These are phyloP conservation scores for Iguana delicatissima DNA, from an alignment of 2,797 vertebrate genomes.

Conservation along the genomic window DNA sequence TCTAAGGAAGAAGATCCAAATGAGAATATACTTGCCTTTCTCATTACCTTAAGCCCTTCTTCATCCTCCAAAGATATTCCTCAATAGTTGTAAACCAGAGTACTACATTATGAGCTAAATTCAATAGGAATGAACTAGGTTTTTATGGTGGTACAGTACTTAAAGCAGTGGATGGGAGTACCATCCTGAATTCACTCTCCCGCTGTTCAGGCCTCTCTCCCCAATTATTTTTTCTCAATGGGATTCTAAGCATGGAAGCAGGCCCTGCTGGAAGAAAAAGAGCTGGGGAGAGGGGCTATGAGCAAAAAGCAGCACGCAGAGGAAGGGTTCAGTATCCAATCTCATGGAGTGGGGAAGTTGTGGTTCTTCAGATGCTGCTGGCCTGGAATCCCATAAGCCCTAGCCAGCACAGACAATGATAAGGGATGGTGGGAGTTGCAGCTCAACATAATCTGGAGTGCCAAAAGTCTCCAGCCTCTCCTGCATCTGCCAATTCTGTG, in stretches of 20 bases:
- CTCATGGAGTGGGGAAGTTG: not conserved
- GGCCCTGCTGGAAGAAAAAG: not conserved
- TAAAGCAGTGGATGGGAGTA: not conserved
- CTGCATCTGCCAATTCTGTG: not conserved
- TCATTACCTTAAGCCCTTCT: not conserved
- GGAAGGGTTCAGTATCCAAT: not conserved
- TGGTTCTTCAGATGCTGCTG: no score
- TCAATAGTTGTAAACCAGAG: constrained; percentile 2
- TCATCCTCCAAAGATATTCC: not conserved
- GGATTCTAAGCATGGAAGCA: not conserved
- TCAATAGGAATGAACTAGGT: not conserved
- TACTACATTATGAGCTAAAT: not conserved
- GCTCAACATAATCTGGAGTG: no score
- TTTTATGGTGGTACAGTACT: not conserved
- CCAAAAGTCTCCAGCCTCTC: no score
- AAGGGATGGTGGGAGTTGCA: no score
- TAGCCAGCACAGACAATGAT: no score
- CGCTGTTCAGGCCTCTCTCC: not conserved
- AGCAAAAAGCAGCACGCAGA: not conserved
- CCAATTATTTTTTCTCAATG: not conserved
- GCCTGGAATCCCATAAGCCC: no score
- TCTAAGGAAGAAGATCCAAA: constrained; percentile 23
- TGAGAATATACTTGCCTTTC: not conserved
- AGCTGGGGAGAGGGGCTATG: not conserved
- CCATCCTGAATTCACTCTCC: not conserved